These are phyloP conservation scores for Darevskia mixta DNA, from an alignment of 2,797 vertebrate genomes.

Conservation along the genomic window DNA sequence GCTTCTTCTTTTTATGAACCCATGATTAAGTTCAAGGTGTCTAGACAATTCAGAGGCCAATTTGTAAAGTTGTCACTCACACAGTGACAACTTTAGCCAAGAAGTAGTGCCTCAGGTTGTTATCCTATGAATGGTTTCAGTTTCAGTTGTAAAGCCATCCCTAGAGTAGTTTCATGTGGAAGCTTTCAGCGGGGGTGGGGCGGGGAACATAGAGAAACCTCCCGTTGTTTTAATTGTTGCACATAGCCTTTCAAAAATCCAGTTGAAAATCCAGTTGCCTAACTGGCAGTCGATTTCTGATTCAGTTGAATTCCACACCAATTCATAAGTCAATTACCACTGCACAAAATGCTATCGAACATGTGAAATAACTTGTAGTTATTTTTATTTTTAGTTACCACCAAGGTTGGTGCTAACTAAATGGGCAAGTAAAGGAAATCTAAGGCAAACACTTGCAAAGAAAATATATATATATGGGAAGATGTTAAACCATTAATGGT, in stretches of 20 bases:
- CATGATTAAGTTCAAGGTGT: not conserved
- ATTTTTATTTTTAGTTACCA: not conserved
- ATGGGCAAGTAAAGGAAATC: conserved; percentile 39
- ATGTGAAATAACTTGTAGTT: conserved; percentile 10
- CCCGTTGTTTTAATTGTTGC: not conserved
- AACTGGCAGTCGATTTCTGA: conserved; percentile 32
- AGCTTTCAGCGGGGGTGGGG: not conserved
- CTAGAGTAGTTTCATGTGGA: conserved; percentile 25
- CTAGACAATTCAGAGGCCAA: not conserved
- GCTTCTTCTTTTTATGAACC: not conserved
- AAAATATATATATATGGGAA: not conserved
- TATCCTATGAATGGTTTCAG: not conserved
- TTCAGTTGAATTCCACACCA: conserved; percentile 42
- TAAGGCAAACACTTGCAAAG: not conserved
- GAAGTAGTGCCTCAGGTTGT: conserved; percentile 11
- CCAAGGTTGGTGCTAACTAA: not conserved
- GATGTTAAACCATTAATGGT: not conserved
- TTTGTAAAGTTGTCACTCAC: conserved; percentile 43
- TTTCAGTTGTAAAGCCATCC: not conserved
- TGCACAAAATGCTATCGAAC: conserved; percentile 33
- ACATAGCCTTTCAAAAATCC: conserved; percentile 19
- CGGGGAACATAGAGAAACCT: not conserved
- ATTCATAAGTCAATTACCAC: conserved; percentile 34
- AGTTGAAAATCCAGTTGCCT: conserved; percentile 38
- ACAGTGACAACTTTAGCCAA: conserved; percentile 46